Percentiles rank a stretch among this genome's conserved stretches.
Evolutionary conservation across 2,888 invertebrate species (phyloP).

Genomic region (Zele albiditarsus): DNA sequence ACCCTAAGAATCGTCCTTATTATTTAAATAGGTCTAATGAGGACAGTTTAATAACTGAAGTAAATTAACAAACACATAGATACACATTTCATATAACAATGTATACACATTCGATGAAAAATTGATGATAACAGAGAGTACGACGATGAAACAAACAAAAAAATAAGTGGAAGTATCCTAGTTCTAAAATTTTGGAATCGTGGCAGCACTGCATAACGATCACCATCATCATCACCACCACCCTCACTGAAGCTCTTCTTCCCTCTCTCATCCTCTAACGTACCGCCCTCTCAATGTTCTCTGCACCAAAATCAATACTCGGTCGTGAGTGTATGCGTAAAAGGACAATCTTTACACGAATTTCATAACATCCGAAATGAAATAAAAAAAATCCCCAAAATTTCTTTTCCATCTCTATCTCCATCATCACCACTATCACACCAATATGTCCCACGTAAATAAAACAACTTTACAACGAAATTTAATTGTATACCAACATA

Average conservation of each 20-base stretch:
- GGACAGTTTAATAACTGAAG: too few species aligned
- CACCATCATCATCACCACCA: slow-evolving; percentile 48
- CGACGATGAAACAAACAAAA: slow-evolving; percentile 19
- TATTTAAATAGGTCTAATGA: too few species aligned
- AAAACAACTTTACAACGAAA: neutral
- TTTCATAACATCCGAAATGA: slow-evolving; percentile 46
- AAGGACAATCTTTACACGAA: slow-evolving; percentile 59
- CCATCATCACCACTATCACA: neutral
- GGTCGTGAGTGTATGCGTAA: slow-evolving; percentile 56
- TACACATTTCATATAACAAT: too few species aligned
- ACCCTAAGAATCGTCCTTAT: too few species aligned
- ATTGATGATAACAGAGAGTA: neutral
- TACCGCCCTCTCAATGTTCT: neutral
- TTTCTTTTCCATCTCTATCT: neutral
- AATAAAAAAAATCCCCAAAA: neutral
- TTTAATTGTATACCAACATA: neutral
- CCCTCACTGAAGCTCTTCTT: slow-evolving; percentile 25
- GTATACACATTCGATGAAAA: neutral
- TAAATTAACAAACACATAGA: too few species aligned
- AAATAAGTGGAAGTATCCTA: slow-evolving; percentile 52
- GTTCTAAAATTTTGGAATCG: slow-evolving; percentile 66
- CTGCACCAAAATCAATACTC: slow-evolving; percentile 69
- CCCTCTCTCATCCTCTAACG: slow-evolving; percentile 3
- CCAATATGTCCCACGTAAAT: too few species aligned
- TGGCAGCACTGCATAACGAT: slow-evolving; percentile 65